Conservation (phyloP, 2,888 invertebrate species). For the Sphaerophoria taeniata region DNA sequence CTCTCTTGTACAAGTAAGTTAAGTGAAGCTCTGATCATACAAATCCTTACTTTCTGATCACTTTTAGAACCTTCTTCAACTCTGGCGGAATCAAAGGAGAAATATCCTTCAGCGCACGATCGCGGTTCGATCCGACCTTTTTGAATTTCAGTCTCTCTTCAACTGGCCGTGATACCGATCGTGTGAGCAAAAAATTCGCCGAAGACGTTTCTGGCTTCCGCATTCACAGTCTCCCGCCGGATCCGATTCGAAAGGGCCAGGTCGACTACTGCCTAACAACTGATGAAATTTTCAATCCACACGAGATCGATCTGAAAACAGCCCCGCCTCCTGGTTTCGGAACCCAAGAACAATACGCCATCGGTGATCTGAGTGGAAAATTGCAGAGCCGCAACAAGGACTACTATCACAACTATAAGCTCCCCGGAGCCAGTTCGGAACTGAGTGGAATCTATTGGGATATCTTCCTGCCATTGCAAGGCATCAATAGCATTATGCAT, state of each 20-base stretch:
- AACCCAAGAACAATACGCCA: slow-evolving; percentile 92
- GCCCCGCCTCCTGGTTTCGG: slow-evolving; percentile 89
- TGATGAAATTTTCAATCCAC: slow-evolving; percentile 91
- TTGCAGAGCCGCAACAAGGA: slow-evolving; percentile 89
- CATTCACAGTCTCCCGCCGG: slow-evolving; percentile 88
- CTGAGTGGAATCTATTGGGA: slow-evolving; percentile 92
- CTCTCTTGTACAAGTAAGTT: slow-evolving; percentile 88
- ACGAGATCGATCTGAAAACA: slow-evolving; percentile 84
- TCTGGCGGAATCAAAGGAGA: slow-evolving; percentile 92
- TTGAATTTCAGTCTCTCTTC: slow-evolving; percentile 88
- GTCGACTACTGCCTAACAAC: slow-evolving; percentile 87
- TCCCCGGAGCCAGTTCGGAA: slow-evolving; percentile 88
- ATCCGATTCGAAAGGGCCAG: slow-evolving; percentile 84
- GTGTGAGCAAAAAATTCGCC: slow-evolving; percentile 88
- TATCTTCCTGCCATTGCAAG: slow-evolving; percentile 92
- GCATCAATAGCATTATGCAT: slow-evolving; percentile 90
- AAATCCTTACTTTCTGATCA: neutral
- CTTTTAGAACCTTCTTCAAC: slow-evolving; percentile 89
- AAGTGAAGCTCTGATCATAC: neutral
- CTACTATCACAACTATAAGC: slow-evolving; percentile 87
- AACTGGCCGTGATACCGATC: slow-evolving; percentile 86
- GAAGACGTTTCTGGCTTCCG: slow-evolving; percentile 89
- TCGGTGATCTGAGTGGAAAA: slow-evolving; percentile 95
- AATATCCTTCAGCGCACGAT: slow-evolving; percentile 90
- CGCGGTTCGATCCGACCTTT: slow-evolving; percentile 93